Percentiles rank a stretch among this genome's conserved stretches.
These are phyloP conservation scores for Geococcyx californianus DNA, from an alignment of 2,113 vertebrate genomes.

Conservation along the genomic window DNA sequence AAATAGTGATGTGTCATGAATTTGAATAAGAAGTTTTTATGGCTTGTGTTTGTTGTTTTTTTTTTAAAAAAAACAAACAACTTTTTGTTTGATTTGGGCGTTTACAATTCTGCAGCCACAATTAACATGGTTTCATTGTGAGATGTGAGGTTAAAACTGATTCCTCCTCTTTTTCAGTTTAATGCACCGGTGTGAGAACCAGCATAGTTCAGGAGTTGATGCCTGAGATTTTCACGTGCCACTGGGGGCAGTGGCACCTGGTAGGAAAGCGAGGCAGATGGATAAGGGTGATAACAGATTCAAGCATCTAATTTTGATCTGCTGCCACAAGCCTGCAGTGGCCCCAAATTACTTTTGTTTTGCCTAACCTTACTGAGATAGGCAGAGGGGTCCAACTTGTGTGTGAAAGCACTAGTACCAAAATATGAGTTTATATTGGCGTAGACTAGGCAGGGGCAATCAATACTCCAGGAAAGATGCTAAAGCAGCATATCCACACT, in stretches of 20 bases:
- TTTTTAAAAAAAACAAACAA: too few relatives aligned
- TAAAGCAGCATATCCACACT: background rate
- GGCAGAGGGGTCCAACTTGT: background rate
- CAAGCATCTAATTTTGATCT: background rate
- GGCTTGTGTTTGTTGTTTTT: background rate
- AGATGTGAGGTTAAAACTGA: background rate
- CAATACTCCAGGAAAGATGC: background rate
- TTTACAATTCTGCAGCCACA: background rate
- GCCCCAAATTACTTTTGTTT: background rate
- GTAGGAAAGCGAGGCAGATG: background rate
- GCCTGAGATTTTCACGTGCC: accelerated
- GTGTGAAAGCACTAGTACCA: background rate
- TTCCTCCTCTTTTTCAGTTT: background rate
- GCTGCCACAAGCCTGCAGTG: background rate
- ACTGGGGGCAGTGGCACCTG: background rate
- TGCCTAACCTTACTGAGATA: background rate
- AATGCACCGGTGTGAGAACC: background rate
- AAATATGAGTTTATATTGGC: background rate
- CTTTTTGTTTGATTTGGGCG: too few relatives aligned
- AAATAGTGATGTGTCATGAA: background rate
- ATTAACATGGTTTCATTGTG: background rate
- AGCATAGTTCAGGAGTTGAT: background rate
- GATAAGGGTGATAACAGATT: background rate
- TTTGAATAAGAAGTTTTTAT: background rate
- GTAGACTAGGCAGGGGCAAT: background rate